phyloP scores from a whole-genome alignment of 2,888 invertebrate genomes.

The Cataglyphis cursor region DNA sequence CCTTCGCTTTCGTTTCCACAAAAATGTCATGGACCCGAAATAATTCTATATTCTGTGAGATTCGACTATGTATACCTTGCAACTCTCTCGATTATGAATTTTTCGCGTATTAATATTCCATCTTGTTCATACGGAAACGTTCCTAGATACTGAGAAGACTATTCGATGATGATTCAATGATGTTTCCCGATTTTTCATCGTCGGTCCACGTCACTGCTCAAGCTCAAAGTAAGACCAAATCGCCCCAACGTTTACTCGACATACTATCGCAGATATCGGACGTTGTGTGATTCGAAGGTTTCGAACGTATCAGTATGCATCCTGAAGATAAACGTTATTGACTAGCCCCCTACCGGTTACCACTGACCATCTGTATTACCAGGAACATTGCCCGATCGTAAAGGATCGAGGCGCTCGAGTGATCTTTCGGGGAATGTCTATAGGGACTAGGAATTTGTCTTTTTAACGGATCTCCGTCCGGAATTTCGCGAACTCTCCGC shows the following conservation, averaged over 20 bases:
- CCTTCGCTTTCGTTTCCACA: conserved; percentile 26
- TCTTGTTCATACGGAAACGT: not conserved
- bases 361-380: conserved; percentile 59
- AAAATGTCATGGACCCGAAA: conserved; percentile 23
- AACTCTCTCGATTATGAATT: not conserved
- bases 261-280: conserved; percentile 31
- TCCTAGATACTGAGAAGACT: conserved; percentile 9
- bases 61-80: conserved; percentile 36
- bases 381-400: conserved; percentile 42
- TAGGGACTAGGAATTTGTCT: conserved; percentile 55
- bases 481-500: conserved; percentile 27
- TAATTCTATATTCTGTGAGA: conserved; percentile 36
- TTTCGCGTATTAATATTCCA: not conserved
- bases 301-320: conserved; percentile 56
- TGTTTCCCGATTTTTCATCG: conserved; percentile 1
- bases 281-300: conserved; percentile 35
- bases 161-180: not conserved
- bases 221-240: conserved; percentile 61
- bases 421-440: conserved; percentile 54
- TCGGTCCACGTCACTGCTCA: not conserved
- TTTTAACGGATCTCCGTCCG: conserved; percentile 22
- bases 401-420: conserved; percentile 36
- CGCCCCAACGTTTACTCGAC: conserved; percentile 51
- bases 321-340: conserved; percentile 69
- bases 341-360: conserved; percentile 68